Percentiles rank a stretch among this genome's conserved stretches.
Conservation (phyloP, 2,888 invertebrate genomes). For the Cryptocephalus primarius region DNA sequence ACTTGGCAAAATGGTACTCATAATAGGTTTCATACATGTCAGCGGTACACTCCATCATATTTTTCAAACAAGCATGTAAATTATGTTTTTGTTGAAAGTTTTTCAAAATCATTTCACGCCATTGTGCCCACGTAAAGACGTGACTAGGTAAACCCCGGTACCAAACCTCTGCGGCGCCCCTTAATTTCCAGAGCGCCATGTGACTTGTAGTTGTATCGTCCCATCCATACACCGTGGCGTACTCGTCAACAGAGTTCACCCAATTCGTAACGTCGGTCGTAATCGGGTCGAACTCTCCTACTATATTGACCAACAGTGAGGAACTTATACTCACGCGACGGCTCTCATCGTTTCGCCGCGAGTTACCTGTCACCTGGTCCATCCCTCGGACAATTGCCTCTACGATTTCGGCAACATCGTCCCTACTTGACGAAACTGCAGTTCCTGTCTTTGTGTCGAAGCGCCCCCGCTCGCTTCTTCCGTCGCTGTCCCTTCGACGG, state of each 20-base stretch:
- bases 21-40: constrained; percentile 1
- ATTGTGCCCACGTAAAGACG: constrained; percentile 6
- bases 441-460: too few relatives aligned
- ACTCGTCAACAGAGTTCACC: constrained; percentile 9
- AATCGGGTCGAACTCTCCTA: constrained; percentile 6
- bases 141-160: constrained; percentile 5
- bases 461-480: too few relatives aligned
- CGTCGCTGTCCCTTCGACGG: too few relatives aligned
- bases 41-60: constrained; percentile 4
- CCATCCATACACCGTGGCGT: constrained; percentile 4
- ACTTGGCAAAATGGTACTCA: constrained; percentile 5
- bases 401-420: too few relatives aligned
- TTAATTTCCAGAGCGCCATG: constrained; percentile 6
- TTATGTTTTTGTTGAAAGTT: constrained; percentile 5
- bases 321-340: too few relatives aligned
- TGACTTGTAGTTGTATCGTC: constrained; percentile 4
- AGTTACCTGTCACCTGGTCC: too few relatives aligned
- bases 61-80: constrained; percentile 2
- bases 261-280: constrained; percentile 4
- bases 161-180: constrained; percentile 7
- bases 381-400: too few relatives aligned
- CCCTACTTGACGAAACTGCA: too few relatives aligned
- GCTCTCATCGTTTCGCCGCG: too few relatives aligned
- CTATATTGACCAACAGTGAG: constrained; percentile 1
- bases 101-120: constrained; percentile 2